These are phyloP conservation scores for Myanophis thanlyinensis DNA, from an alignment of 2,113 vertebrate species.

Conservation along the genomic window DNA sequence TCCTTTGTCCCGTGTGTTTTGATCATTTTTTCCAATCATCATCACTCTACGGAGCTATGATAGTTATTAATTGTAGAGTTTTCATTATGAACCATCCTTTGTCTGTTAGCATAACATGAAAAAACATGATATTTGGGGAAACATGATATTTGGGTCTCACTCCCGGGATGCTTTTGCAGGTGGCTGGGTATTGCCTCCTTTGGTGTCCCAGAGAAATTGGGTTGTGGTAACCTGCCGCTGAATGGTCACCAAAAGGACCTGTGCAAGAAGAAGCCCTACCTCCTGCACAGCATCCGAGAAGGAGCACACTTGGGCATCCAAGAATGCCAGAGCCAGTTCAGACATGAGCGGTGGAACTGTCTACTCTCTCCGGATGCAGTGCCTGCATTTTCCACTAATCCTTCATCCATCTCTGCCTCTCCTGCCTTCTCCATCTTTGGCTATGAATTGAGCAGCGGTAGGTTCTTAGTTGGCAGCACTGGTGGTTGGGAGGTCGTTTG, in stretches of 20 bases:
- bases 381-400: background rate
- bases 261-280: conserved; percentile 82
- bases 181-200: conserved; percentile 85
- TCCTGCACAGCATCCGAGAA: conserved; percentile 84
- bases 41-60: background rate
- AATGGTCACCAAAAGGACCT: conserved; percentile 82
- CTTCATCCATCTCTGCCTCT: background rate
- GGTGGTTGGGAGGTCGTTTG: background rate
- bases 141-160: background rate
- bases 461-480: conserved; percentile 51
- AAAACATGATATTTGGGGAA: background rate
- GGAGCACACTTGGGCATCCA: conserved; percentile 85
- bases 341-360: conserved; percentile 93
- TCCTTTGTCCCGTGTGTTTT: background rate
- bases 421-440: conserved; percentile 72
- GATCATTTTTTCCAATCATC: background rate
- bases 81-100: background rate
- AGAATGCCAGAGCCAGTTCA: conserved; percentile 90
- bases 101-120: background rate
- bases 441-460: conserved; percentile 85
- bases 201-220: conserved; percentile 77
- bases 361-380: conserved; percentile 44
- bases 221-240: conserved; percentile 78
- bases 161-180: conserved; percentile 69
- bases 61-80: background rate